Evolutionary conservation across 2,797 vertebrate genomes (phyloP), one percentile per base, ranked within the genome.

Genomic region (Onychomys leucogaster): DNA sequence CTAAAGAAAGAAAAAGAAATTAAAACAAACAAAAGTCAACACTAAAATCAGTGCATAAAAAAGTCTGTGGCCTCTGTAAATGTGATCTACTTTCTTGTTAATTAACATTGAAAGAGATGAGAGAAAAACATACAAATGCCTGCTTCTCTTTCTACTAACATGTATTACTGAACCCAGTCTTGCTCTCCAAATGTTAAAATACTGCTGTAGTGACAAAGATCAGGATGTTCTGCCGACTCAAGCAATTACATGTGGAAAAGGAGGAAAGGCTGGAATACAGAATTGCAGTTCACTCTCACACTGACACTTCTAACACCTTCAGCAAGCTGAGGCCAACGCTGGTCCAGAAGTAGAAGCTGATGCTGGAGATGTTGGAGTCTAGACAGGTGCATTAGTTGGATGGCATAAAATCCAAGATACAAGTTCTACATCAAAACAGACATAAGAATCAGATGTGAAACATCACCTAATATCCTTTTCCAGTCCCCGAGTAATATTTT

Each of bases 391-490:
- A 75, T 69, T 37, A 5, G 2, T 52, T n/a, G 90, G 71, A 27
- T 32, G 37, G 73, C 63, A 4, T 16, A 82, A 95, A 94, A 59
- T 89, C 77, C 80, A 94, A 81, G 73, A 84, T 46, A 21, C 9
- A 41, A 95, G 89, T 77, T 43, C 81, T 77, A 87, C 90, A 61
- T 90, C 89, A 95, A 89, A 80, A n/a, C 49, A 92, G 71, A 81
- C 37, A 32, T 34, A 85, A 85, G 27, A 73, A 81, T 83, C 94
- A 83, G 46, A 9, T 14, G 19, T 49, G 37, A 75, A 63, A 87
- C 76, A 92, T 8, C 29, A 41, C 49, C 63, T 61, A 71, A 67
- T 49, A 55, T 11, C 61, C 41, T 75, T 0, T 41, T 90, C 71
- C 14, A 90, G 71, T 14, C 23, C 27, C 25, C 5, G n/a, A 94